A percentile compares a stretch with the other conserved stretches of the same genome.
phyloP scores from a whole-genome alignment of 2,888 invertebrate species.

The Timema podura region DNA sequence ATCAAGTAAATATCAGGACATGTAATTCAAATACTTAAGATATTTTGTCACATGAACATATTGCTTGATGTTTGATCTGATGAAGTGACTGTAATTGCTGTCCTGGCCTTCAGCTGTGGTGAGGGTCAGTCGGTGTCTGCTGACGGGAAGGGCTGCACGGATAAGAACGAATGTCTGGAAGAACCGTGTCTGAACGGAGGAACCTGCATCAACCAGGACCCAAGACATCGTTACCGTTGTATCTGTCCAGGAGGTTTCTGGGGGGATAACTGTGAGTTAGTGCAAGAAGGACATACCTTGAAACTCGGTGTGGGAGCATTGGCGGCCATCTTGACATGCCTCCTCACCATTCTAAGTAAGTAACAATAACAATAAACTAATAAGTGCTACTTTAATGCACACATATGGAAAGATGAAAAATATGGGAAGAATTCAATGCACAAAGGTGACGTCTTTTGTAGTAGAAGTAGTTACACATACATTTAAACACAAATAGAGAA shows the following conservation, averaged over 20 bases:
- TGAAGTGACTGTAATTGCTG: neutral
- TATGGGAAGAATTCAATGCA: no score
- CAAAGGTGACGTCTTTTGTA: no score
- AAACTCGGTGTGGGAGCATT: constrained; percentile 52
- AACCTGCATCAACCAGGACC: constrained; percentile 44
- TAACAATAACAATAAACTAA: constrained; percentile 27
- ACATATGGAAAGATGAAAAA: no score
- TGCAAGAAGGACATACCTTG: constrained; percentile 47
- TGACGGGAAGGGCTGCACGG: constrained; percentile 44
- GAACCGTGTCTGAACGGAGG: constrained; percentile 47
- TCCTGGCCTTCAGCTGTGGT: constrained; percentile 40
- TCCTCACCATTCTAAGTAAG: constrained; percentile 52
- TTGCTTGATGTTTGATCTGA: no score
- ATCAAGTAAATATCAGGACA: no score
- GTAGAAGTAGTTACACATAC: no score
- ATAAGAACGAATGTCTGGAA: constrained; percentile 46
- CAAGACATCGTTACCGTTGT: constrained; percentile 43
- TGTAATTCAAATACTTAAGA: no score
- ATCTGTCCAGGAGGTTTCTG: constrained; percentile 44
- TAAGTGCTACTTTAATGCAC: no score
- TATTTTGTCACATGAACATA: no score
- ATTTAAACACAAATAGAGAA: no score
- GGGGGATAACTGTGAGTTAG: constrained; percentile 45
- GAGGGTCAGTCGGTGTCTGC: constrained; percentile 43
- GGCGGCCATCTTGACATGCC: constrained; percentile 52